phyloP scores from a whole-genome alignment of 2,888 invertebrate genomes.

The Diplolepis rosae region DNA sequence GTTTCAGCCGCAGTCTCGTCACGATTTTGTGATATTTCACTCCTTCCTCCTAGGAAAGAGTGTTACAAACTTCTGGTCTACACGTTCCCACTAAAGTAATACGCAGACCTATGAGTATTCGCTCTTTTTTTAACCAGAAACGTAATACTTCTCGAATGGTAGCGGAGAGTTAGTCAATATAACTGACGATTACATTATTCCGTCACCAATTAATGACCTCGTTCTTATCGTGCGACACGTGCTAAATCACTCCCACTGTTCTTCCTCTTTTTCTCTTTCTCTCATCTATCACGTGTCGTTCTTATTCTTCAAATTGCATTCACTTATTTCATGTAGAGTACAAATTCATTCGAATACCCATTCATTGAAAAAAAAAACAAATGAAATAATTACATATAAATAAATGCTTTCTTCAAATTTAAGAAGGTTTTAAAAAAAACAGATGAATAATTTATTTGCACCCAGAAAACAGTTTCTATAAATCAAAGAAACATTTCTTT shows the following conservation, averaged over 20 bases:
- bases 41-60: background rate
- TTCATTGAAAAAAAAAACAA: background rate
- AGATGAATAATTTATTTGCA: no score
- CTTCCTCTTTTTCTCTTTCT: background rate
- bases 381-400: background rate
- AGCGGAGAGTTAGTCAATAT: background rate
- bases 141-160: background rate
- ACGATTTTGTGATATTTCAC: conserved; percentile 4
- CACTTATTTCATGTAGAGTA: no score
- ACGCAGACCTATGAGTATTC: background rate
- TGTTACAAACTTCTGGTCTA: conserved; percentile 2
- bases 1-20: background rate
- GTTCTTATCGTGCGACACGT: conserved; percentile 9
- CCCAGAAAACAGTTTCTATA: no score
- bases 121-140: background rate
- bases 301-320: background rate
- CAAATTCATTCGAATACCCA: background rate
- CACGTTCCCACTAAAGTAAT: background rate
- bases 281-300: conserved; percentile 3
- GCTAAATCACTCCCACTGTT: conserved; percentile 5
- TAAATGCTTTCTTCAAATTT: no score
- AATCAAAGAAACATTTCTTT: no score
- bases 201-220: conserved; percentile 21
- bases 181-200: conserved; percentile 14
- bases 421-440: no score